Percentiles rank a stretch among this genome's conserved stretches.
phyloP scores from a whole-genome alignment of 2,797 vertebrate genomes.

The Spea hammondii region DNA sequence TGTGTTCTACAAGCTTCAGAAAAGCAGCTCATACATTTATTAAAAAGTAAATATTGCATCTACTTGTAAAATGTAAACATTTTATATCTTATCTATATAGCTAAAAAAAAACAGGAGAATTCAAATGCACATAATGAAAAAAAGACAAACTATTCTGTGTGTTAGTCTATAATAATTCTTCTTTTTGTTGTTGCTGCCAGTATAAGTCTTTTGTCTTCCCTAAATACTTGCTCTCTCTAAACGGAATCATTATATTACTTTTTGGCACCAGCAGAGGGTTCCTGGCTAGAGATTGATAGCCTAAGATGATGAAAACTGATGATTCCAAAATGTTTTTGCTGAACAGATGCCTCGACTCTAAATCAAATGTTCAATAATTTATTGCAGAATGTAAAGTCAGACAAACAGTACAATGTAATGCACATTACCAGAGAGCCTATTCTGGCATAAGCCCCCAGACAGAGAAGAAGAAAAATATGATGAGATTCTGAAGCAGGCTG shows the following conservation, averaged over 20 bases:
- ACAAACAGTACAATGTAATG: slow-evolving; percentile 21
- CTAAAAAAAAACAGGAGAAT: too few species aligned
- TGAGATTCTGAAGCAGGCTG: not conserved
- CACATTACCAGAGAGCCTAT: not conserved
- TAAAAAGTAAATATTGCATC: too few species aligned
- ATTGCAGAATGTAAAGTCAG: slow-evolving; percentile 16
- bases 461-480: slow-evolving; percentile 12
- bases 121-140: not conserved
- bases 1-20: too few species aligned
- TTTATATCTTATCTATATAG: too few species aligned
- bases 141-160: not conserved
- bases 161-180: not conserved
- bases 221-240: slow-evolving; percentile 5
- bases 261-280: slow-evolving; percentile 9
- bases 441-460: slow-evolving; percentile 7
- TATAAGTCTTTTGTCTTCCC: slow-evolving; percentile 17
- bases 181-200: slow-evolving; percentile 6
- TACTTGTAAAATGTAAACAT: too few species aligned
- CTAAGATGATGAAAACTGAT: slow-evolving; percentile 24
- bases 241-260: slow-evolving; percentile 4
- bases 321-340: slow-evolving; percentile 32
- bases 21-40: too few species aligned
- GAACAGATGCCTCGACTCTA: slow-evolving; percentile 19
- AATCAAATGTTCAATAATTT: slow-evolving; percentile 19
- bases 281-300: slow-evolving; percentile 11